Evolutionary conservation across 2,113 vertebrate species (phyloP), one percentile per base, ranked within the genome.

Genomic region (Dipodomys merriami): DNA sequence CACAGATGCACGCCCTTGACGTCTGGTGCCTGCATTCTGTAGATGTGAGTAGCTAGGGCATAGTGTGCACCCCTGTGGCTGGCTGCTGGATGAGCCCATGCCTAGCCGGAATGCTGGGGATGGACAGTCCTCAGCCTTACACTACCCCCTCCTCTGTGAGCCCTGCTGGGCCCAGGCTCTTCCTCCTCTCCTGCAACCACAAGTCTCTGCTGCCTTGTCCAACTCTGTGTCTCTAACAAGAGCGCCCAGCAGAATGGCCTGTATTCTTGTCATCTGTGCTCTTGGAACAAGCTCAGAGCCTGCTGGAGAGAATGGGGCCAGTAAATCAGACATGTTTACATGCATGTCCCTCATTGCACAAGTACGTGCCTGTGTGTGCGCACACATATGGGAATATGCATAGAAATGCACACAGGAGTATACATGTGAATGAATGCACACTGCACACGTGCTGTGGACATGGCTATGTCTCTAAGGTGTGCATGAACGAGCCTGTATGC

Each of bases 371-470:
- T 46, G 6, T 2, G 39, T 6, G 2, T 13, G 4, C 20, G 15
- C 25, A 25, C 1, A 1, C 39, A 16, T 0, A 6, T 5, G 4
- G 27, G 29, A 2, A 1, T 35, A 15, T 1, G 13, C 5, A 12
- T 5, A 7, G 10, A 33, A 13, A 20, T 39, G 8, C 35, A 20
- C 25, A 3, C 5, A 27, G 74, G 73, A 27, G 18, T 44, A 13
- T 4, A 10, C 7, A 1, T 1, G 0, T 71, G 35, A 44, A 19
- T 62, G 53, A 16, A 35, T 53, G n/a, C 20, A 29, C 20, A 39
- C 0, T 49, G 83, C 44, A 49, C 6, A n/a, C 0, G 0, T 23
- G 2, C n/a, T 4, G 3, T 53, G 8, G 73, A 11, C 23, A 1
- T 35, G 33, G 22, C 1, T 27, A 74, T 57, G 19, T 64, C 83